phyloP scores from a whole-genome alignment of 2,888 invertebrate species.

The Exephanes ischioxanthus region DNA sequence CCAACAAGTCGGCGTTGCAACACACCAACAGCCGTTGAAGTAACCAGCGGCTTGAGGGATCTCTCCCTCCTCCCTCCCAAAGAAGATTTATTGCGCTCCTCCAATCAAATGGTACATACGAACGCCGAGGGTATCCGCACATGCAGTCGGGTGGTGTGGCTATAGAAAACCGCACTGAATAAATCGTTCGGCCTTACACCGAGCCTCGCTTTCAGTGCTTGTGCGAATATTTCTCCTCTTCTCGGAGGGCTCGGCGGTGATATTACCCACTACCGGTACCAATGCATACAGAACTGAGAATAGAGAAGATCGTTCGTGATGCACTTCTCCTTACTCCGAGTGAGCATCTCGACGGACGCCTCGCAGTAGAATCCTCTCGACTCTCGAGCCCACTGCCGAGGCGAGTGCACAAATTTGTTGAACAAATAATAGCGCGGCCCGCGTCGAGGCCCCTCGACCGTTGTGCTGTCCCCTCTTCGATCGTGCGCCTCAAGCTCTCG shows the following conservation, averaged over 20 bases:
- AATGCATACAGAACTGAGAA: conserved; percentile 6
- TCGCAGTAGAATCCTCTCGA: conserved; percentile 16
- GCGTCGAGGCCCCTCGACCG: conserved; percentile 25
- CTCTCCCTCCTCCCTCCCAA: conserved; percentile 5
- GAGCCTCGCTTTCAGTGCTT: background rate
- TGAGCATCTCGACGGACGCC: conserved; percentile 21
- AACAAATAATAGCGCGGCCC: conserved; percentile 66
- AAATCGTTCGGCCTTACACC: conserved; percentile 45
- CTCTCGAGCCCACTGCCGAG: conserved; percentile 42
- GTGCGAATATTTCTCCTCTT: conserved; percentile 56
- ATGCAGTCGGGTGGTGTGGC: background rate
- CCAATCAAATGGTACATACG: conserved; percentile 75
- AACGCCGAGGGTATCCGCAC: background rate
- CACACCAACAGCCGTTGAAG: conserved; percentile 17
- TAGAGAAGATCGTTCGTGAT: conserved; percentile 43
- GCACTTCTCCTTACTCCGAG: conserved; percentile 53
- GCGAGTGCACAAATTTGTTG: conserved; percentile 69
- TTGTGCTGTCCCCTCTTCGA: conserved; percentile 54
- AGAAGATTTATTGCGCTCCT: conserved; percentile 78
- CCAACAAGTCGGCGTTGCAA: conserved; percentile 10
- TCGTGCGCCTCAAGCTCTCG: conserved; percentile 58
- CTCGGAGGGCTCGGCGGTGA: conserved; percentile 34
- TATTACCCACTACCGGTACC: conserved; percentile 52
- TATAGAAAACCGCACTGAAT: conserved; percentile 29
- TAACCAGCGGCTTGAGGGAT: conserved; percentile 22